Conservation (phyloP, 2,113 vertebrate genomes). For the Lepidothrix coronata region DNA sequence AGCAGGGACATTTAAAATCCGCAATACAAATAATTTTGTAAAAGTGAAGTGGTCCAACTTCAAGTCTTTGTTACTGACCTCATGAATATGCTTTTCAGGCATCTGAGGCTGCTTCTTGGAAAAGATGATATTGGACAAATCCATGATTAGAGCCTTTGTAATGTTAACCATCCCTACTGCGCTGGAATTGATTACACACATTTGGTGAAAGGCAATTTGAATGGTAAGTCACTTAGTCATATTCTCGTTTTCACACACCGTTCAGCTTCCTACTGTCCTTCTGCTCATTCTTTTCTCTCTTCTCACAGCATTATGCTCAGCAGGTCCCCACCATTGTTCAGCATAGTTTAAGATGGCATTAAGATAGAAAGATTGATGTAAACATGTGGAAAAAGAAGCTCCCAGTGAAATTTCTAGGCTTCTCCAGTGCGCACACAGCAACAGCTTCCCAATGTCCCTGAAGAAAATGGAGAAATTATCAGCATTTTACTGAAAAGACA, state of each 20-base stretch:
- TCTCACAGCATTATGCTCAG: slow-evolving; percentile 30
- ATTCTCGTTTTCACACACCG: slow-evolving; percentile 70
- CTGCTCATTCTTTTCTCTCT: slow-evolving; percentile 54
- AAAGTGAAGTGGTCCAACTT: slow-evolving; percentile 33
- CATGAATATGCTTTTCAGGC: slow-evolving; percentile 63
- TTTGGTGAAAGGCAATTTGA: slow-evolving; percentile 70
- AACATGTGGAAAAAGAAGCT: slow-evolving; percentile 53
- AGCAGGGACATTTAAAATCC: slow-evolving; percentile 59
- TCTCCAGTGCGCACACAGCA: background rate
- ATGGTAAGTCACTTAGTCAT: slow-evolving; percentile 69
- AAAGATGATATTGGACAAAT: slow-evolving; percentile 72
- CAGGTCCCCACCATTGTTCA: slow-evolving; percentile 44
- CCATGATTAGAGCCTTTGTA: slow-evolving; percentile 73
- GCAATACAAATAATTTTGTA: slow-evolving; percentile 61
- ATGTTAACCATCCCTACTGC: slow-evolving; percentile 62
- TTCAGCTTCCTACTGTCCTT: slow-evolving; percentile 68
- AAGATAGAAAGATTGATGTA: slow-evolving; percentile 27
- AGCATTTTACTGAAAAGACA: background rate
- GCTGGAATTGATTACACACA: slow-evolving; percentile 69
- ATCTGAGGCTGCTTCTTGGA: slow-evolving; percentile 57
- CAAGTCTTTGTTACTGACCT: slow-evolving; percentile 51
- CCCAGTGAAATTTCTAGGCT: slow-evolving; percentile 28
- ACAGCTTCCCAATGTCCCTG: background rate
- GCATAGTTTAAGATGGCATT: slow-evolving; percentile 60
- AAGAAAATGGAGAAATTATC: background rate